phyloP scores from a whole-genome alignment of 2,888 invertebrate genomes.

The Germaria angustata region DNA sequence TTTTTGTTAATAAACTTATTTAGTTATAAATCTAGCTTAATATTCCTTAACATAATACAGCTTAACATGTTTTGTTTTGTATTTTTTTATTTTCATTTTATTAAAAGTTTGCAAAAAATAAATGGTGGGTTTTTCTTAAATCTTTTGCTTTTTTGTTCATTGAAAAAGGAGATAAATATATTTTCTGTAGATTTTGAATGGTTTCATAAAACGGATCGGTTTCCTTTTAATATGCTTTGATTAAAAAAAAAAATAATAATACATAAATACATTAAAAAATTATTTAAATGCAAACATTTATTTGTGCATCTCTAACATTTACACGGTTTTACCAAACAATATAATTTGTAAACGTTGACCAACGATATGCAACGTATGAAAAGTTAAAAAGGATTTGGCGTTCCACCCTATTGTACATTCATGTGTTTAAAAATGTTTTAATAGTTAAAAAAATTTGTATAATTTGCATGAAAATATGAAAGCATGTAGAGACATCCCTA shows the following conservation, averaged over 20 bases:
- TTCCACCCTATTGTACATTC: too few relatives aligned
- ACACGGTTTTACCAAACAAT: too few relatives aligned
- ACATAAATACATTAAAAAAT: conserved; percentile 13
- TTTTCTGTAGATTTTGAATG: conserved; percentile 7
- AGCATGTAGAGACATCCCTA: neutral
- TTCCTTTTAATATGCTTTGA: conserved; percentile 22
- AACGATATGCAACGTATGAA: too few relatives aligned
- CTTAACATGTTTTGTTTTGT: conserved; percentile 44
- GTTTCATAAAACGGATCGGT: conserved; percentile 32
- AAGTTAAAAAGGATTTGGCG: too few relatives aligned
- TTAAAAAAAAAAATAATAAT: neutral
- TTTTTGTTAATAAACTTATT: neutral
- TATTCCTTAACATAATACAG: conserved; percentile 42
- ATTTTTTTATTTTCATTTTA: conserved; percentile 17
- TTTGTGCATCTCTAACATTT: conserved; percentile 77
- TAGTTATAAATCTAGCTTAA: conserved; percentile 26
- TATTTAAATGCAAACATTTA: conserved; percentile 76
- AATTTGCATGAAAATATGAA: neutral
- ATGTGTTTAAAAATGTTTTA: neutral
- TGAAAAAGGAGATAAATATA: conserved; percentile 14
- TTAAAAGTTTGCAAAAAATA: conserved; percentile 54
- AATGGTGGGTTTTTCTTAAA: conserved; percentile 56
- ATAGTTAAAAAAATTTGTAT: neutral
- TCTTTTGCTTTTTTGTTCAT: neutral
- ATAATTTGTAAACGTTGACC: too few relatives aligned